Percentiles rank a stretch among this genome's conserved stretches.
Evolutionary conservation across 2,888 invertebrate species (phyloP).

Genomic region (Mechanitis mazaeus): DNA sequence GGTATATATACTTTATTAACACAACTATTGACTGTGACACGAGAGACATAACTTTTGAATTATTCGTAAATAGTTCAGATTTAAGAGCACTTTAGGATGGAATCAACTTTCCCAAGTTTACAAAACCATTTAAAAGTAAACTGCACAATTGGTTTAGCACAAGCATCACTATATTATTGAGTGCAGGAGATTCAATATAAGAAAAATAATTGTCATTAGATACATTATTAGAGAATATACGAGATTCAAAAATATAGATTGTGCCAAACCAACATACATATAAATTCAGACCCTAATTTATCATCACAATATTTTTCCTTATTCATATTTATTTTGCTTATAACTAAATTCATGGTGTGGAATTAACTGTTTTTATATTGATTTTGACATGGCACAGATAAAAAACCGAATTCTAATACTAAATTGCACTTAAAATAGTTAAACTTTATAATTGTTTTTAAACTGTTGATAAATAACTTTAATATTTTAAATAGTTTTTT

Average conservation of each 20-base stretch:
- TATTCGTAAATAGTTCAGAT: constrained; percentile 64
- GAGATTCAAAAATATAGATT: constrained; percentile 46
- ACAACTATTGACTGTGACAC: constrained; percentile 63
- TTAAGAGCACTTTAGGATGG: constrained; percentile 76
- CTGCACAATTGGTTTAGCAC: constrained; percentile 51
- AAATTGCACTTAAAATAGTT: constrained; percentile 51
- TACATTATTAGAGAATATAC: neutral
- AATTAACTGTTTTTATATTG: constrained; percentile 16
- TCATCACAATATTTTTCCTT: constrained; percentile 71
- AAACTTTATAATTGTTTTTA: constrained; percentile 32
- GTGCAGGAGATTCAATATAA: constrained; percentile 24
- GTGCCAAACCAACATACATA: constrained; percentile 61
- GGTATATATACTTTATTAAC: constrained; percentile 47
- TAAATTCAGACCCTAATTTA: constrained; percentile 67
- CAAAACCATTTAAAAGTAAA: constrained; percentile 49
- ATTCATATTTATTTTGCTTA: constrained; percentile 32
- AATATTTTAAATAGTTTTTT: constrained; percentile 24
- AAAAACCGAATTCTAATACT: constrained; percentile 37
- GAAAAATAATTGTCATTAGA: neutral
- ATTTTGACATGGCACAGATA: constrained; percentile 59
- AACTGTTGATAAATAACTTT: constrained; percentile 37
- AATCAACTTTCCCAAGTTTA: constrained; percentile 66
- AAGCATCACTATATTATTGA: constrained; percentile 28
- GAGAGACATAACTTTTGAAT: constrained; percentile 52
- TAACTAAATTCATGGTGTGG: constrained; percentile 28